A percentile compares a stretch with the other conserved stretches of the same genome.
phyloP scores from a whole-genome alignment of 2,888 invertebrate genomes.

The Lycocerus yunnanus region DNA sequence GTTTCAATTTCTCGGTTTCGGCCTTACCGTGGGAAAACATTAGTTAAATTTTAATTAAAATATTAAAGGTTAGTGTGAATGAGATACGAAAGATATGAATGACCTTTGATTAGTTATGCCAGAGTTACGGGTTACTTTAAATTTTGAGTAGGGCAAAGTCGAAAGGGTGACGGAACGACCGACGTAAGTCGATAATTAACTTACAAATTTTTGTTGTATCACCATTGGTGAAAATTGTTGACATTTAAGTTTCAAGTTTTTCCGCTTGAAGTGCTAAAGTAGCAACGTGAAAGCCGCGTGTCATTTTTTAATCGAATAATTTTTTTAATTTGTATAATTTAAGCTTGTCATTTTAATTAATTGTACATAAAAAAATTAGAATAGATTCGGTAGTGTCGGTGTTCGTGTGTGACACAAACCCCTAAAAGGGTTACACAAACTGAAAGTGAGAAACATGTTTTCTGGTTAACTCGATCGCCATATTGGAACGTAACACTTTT shows the following conservation, averaged over 20 bases:
- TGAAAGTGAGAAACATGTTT: constrained; percentile 51
- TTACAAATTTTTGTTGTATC: constrained; percentile 1
- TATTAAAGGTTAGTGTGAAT: constrained; percentile 38
- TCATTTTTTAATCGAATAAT: constrained; percentile 54
- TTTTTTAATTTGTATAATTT: constrained; percentile 51
- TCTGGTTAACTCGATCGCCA: constrained; percentile 56
- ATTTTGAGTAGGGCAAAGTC: not conserved
- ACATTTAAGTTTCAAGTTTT: constrained; percentile 24
- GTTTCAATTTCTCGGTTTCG: constrained; percentile 66
- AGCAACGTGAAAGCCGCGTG: constrained; percentile 59
- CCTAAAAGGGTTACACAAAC: constrained; percentile 30
- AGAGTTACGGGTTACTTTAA: not conserved
- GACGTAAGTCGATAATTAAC: not conserved
- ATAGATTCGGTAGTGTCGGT: constrained; percentile 34
- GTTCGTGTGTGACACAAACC: constrained; percentile 32
- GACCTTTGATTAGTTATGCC: not conserved
- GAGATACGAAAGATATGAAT: constrained; percentile 34
- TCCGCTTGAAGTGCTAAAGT: constrained; percentile 38
- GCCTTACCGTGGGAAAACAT: constrained; percentile 62
- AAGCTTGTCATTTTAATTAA: constrained; percentile 51
- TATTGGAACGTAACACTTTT: constrained; percentile 53
- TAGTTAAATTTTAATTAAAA: constrained; percentile 19
- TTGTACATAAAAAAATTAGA: constrained; percentile 34
- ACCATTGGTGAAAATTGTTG: constrained; percentile 29
- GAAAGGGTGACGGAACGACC: not conserved